Evolutionary conservation across 30 jellyfish, hydroid and myxozoan genomes (phyloP), one percentile per base, ranked within the genome.

Genomic region (Hydra vulgaris): DNA sequence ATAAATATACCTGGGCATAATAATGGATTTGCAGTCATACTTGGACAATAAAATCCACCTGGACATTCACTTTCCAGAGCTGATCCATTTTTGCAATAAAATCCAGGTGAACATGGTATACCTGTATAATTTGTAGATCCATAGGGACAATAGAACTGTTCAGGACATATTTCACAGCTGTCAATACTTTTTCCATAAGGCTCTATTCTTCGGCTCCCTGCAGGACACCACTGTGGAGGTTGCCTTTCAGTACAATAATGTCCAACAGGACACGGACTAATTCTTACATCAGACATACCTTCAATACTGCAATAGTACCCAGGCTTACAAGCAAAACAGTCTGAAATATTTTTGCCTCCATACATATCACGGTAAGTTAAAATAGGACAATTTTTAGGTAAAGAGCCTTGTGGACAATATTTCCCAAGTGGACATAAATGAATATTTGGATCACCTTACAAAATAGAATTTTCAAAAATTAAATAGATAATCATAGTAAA

Each of bases 31-130:
- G 79, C 89, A 54, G 96, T 87, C 74, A 66, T 72, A 52, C 95
- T 95, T 67, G 99, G 99, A 70, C 99, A 94, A 82, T 88, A 94
- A 72, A 69, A 82, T 0, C 99, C 99, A 20, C 92, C 99, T 18
- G 95, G 85, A 78, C 99, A 94, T 54, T 74, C 83, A 20, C 70
- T 85, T 68, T 94, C 99, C 5, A 72, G 40, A 1, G 95, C 88
- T 16, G 99, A 84, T 23, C 99, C 96, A 8, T 66, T 79, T 27
- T 24, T 25, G 80, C 99, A 94, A 72, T 80, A 94, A 0, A 90
- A 81, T 72, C 83, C 82, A 27, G 88, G 90, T 53, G 79, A 21
- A 78, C 99, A 94, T 20, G 99, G 99, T 18, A 94, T 74, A 4
- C 99, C 99, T 23, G 94, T 80, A 74, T 86, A 82, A 71, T 87